Conservation (phyloP, 2,888 invertebrate species). For the Philereme vetulata region DNA sequence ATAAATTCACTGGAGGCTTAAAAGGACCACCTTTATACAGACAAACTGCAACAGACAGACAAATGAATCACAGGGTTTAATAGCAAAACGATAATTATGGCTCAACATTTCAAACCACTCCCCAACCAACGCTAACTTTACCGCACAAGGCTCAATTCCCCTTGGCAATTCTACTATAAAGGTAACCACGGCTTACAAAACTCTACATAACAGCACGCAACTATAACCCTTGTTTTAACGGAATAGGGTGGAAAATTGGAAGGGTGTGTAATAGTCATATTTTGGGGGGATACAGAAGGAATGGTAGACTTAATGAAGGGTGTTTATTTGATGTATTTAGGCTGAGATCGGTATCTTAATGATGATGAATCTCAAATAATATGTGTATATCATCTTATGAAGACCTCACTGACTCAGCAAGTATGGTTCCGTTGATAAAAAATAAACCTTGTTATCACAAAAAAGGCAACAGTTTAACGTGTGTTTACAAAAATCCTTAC, state of each 20-base stretch:
- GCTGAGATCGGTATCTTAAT: slow-evolving; percentile 22
- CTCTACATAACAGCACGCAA: slow-evolving; percentile 1
- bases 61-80: slow-evolving; percentile 36
- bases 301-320: slow-evolving; percentile 28
- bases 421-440: background rate
- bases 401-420: slow-evolving; percentile 1
- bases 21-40: slow-evolving; percentile 21
- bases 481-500: too few species aligned
- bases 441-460: background rate
- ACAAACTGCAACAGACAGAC: slow-evolving; percentile 37
- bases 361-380: slow-evolving; percentile 11
- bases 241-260: slow-evolving; percentile 4
- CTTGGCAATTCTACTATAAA: background rate
- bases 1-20: slow-evolving; percentile 1
- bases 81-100: slow-evolving; percentile 31
- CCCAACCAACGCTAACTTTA: slow-evolving; percentile 8
- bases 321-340: slow-evolving; percentile 31
- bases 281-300: slow-evolving; percentile 23
- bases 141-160: slow-evolving; percentile 7
- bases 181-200: slow-evolving; percentile 12
- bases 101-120: slow-evolving; percentile 2
- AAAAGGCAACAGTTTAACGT: background rate
- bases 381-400: background rate
- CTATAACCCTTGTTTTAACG: slow-evolving; percentile 1
- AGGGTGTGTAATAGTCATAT: slow-evolving; percentile 17